A percentile compares a stretch with the other conserved stretches of the same genome.
Evolutionary conservation across 1,140 invertebrate species (phyloP).

Genomic region (Drosophila suzukii): DNA sequence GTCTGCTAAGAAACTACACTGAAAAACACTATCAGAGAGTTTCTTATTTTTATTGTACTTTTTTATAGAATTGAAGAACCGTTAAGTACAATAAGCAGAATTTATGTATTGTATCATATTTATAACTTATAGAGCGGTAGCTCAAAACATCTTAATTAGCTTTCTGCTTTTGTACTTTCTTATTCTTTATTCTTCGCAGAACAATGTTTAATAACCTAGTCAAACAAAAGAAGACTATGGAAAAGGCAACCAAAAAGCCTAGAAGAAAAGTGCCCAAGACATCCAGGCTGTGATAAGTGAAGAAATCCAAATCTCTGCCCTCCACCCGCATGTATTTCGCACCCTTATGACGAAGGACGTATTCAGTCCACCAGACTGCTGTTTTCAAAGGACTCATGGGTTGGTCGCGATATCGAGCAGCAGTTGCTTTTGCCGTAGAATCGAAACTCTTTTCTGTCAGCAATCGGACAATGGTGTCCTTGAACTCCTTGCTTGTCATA

Average conservation of each 20-base stretch:
- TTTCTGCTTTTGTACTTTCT: background rate
- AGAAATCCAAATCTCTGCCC: constrained; percentile 49
- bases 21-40: no score
- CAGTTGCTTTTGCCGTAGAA: constrained; percentile 64
- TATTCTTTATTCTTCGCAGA: background rate
- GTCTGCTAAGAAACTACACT: no score
- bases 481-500: constrained; percentile 17
- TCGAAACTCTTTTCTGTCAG: constrained; percentile 36
- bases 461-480: constrained; percentile 12
- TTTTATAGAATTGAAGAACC: no score
- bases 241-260: background rate
- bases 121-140: no score
- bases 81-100: no score
- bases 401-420: constrained; percentile 85
- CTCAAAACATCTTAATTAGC: no score
- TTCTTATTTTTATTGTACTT: no score
- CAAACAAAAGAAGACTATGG: background rate
- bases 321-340: constrained; percentile 84
- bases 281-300: constrained; percentile 54
- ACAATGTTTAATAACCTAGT: background rate
- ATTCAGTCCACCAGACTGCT: constrained; percentile 88
- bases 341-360: constrained; percentile 83
- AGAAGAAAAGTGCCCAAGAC: constrained; percentile 14
- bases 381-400: constrained; percentile 85
- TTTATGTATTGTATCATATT: no score